Percentiles rank a stretch among this genome's conserved stretches.
Conservation (phyloP, 2,797 vertebrate genomes). For the Schizothorax lantsangensis region DNA sequence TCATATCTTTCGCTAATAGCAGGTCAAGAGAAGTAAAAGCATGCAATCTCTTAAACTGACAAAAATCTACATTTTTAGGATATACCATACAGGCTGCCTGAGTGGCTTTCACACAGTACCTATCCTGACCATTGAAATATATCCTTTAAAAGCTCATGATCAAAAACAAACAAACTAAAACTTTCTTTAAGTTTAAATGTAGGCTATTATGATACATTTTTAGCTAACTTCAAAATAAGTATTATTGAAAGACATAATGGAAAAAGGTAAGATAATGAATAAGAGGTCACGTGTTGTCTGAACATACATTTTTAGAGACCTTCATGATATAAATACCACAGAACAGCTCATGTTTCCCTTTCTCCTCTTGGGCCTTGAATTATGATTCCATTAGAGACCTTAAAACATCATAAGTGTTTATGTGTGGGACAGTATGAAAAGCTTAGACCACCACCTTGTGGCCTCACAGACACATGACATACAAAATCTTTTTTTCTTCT, state of each 20-base stretch:
- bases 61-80: slow-evolving; percentile 8
- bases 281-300: neutral
- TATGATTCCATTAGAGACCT: slow-evolving; percentile 19
- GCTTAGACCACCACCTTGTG: slow-evolving; percentile 51
- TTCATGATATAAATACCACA: slow-evolving; percentile 16
- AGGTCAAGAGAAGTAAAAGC: slow-evolving; percentile 21
- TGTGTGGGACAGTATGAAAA: neutral
- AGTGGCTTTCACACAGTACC: neutral
- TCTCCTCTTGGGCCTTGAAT: neutral
- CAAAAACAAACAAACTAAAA: neutral
- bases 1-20: slow-evolving; percentile 10
- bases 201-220: neutral
- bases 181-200: neutral
- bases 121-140: neutral
- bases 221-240: neutral
- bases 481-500: neutral
- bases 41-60: neutral
- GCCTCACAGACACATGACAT: slow-evolving; percentile 2
- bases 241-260: neutral
- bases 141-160: neutral
- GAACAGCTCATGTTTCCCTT: slow-evolving; percentile 1
- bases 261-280: neutral
- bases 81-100: neutral
- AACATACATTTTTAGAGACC: neutral
- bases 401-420: neutral